Conservation (phyloP, 2,888 invertebrate species). For the Leptinotarsa haldemani region DNA sequence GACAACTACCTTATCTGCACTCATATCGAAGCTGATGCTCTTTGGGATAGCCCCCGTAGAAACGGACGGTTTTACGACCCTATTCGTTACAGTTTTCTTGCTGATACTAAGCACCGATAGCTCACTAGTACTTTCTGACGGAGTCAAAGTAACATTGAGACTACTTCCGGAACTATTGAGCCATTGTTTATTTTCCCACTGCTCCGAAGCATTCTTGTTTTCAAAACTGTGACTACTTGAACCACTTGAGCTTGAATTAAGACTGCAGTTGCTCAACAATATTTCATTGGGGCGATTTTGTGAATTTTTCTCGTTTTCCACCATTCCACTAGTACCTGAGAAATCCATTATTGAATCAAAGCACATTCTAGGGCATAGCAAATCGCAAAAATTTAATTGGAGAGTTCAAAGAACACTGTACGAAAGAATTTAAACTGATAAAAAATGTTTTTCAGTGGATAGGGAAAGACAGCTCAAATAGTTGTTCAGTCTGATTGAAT, state of each 20-base stretch:
- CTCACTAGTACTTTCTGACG: conserved; percentile 61
- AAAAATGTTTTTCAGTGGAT: too few relatives aligned
- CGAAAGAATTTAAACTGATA: background rate
- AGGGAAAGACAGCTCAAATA: too few relatives aligned
- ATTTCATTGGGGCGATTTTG: conserved; percentile 61
- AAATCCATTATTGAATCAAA: background rate
- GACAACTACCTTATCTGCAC: conserved; percentile 83
- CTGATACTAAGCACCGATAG: conserved; percentile 57
- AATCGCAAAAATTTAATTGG: background rate
- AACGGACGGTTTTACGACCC: conserved; percentile 65
- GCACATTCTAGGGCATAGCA: background rate
- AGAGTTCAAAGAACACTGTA: background rate
- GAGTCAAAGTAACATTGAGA: conserved; percentile 61
- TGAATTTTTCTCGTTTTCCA: conserved; percentile 43
- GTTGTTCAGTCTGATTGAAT: too few relatives aligned
- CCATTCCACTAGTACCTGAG: conserved; percentile 34
- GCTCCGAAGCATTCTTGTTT: conserved; percentile 54
- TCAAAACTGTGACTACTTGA: conserved; percentile 67
- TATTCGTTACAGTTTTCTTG: conserved; percentile 32
- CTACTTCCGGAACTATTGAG: conserved; percentile 61
- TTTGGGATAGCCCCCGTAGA: conserved; percentile 90
- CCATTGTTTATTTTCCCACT: conserved; percentile 62
- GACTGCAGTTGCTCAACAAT: conserved; percentile 69
- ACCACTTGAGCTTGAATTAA: conserved; percentile 68
- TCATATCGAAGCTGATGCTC: conserved; percentile 91